Base-by-base conservation (phyloP, 2,113 vertebrate species). In the Malurus alboscapulatus region DNA sequence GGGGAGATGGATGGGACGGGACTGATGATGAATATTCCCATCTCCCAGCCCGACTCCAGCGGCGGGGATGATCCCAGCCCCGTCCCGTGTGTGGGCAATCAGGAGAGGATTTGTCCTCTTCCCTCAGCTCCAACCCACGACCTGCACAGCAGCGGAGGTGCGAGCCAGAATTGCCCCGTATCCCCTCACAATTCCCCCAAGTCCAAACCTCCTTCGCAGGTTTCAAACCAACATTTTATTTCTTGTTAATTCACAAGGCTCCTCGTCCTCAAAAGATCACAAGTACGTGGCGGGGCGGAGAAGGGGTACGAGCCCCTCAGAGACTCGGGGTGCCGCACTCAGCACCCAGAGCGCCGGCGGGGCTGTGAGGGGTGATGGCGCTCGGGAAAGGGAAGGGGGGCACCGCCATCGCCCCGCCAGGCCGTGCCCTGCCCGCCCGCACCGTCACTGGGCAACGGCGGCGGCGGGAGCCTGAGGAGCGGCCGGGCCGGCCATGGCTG, bases 101-200 rank as follows among this genome's bases (percentile, higher is more conserved):
- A 25, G 51, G 34, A 14, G 9, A 67, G 53, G 22, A 7, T 72
- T 79, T 27, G 5, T 7, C 36, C 6, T 34, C 22, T 32, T 44
- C 50, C 50, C 75, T 44, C 66, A 21, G 67, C 48, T 34, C 32
- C 14, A 27, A 6, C 30, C 21, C 17, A 2, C 2, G 2, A 25
- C 29, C 36, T 4, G 77, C 45, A 26, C 0, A 0, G 40, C 8
- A 1, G 18, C 5, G 0, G 9, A 59, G 34, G 17, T 5, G 2
- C 59, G 26, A 78, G 17, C 14, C 66, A 18, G 21, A 29, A 8
- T 14, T 34, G 26, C 19, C 4, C 7, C 20, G 9, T 21, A 20
- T 5, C 34, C 26, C 26, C 20, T 27, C 71, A 8, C 44, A 16
- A 15, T 14, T 11, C 6, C 47, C 0, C 0, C 2, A 24, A 55